Percentiles rank a stretch among this genome's conserved stretches.
These are phyloP conservation scores for Psophia crepitans DNA, from an alignment of 2,113 vertebrate genomes.

Conservation along the genomic window DNA sequence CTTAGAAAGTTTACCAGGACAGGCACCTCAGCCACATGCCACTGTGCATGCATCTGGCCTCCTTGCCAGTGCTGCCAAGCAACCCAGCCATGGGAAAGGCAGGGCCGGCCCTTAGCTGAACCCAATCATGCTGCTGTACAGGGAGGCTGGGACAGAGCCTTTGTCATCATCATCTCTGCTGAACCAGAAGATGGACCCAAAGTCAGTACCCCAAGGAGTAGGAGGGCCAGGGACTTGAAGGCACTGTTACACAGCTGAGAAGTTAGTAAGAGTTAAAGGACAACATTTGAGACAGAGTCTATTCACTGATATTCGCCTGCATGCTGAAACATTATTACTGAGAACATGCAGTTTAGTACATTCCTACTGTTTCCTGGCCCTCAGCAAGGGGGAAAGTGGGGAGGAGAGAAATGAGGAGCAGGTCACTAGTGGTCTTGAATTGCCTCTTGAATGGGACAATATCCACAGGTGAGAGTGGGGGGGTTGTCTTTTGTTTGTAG, in stretches of 20 bases:
- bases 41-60: neutral
- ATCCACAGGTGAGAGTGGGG: neutral
- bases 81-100: neutral
- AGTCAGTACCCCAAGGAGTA: neutral
- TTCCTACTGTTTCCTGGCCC: neutral
- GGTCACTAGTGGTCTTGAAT: neutral
- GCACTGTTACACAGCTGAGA: neutral
- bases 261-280: neutral
- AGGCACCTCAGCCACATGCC: neutral
- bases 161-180: neutral
- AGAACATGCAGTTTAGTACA: neutral
- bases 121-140: rapidly evolving
- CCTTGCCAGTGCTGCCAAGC: neutral
- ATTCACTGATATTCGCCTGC: neutral
- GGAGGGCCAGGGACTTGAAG: neutral
- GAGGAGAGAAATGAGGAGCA: neutral
- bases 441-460: neutral
- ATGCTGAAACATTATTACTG: neutral
- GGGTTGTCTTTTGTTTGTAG: rapidly evolving
- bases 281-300: neutral
- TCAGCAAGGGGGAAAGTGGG: neutral
- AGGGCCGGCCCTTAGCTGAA: neutral
- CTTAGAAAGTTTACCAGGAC: neutral
- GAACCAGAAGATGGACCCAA: neutral
- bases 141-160: neutral